Evolutionary conservation across 2,888 invertebrate genomes (phyloP).

Genomic region (Drosophila cracens): DNA sequence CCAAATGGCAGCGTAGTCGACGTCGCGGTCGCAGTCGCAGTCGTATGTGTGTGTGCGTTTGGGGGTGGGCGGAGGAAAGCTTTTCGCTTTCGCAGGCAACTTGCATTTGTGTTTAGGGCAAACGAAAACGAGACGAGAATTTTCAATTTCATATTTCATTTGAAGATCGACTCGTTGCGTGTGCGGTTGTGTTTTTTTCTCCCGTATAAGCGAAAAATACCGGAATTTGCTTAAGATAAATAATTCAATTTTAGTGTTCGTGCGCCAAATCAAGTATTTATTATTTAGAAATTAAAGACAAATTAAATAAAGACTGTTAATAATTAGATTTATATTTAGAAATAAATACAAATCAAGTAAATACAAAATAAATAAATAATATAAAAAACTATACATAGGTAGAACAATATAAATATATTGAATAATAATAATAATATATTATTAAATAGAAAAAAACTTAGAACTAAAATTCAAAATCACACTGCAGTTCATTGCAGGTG

Average conservation of each 20-base stretch:
- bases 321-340: background rate
- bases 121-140: constrained; percentile 55
- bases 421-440: background rate
- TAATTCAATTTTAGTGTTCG: background rate
- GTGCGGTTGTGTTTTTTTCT: constrained; percentile 57
- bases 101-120: constrained; percentile 56
- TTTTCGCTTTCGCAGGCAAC: constrained; percentile 45
- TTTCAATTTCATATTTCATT: constrained; percentile 71
- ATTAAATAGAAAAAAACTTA: background rate
- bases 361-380: constrained; percentile 3
- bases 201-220: constrained; percentile 23
- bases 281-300: background rate
- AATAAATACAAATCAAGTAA: constrained; percentile 1
- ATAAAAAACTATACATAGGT: background rate
- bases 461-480: constrained; percentile 19
- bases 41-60: background rate
- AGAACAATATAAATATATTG: background rate
- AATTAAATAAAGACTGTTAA: background rate
- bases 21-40: constrained; percentile 27
- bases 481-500: constrained; percentile 63
- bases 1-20: constrained; percentile 64
- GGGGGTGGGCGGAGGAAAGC: constrained; percentile 59
- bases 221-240: constrained; percentile 21
- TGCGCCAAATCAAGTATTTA: background rate
- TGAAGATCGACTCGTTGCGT: constrained; percentile 72